Percentiles rank a stretch among this genome's conserved stretches.
Conservation (phyloP, 2,113 vertebrate species). For the Panthera uncia region DNA sequence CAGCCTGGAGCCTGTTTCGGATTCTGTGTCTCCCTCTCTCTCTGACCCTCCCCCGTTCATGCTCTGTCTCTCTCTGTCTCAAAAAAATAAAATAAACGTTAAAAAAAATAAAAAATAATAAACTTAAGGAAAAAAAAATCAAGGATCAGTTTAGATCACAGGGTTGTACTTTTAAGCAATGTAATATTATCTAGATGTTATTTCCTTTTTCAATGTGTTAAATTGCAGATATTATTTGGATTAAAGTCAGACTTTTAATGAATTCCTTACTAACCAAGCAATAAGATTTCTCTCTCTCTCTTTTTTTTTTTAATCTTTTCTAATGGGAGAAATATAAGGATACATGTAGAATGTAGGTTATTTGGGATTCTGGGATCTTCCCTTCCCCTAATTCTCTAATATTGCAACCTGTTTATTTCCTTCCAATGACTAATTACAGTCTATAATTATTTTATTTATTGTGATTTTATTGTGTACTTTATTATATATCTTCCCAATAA, state of each 20-base stretch:
- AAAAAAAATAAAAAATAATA: too few relatives aligned
- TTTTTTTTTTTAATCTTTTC: background rate
- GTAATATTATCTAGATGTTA: slow-evolving; percentile 26
- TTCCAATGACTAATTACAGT: background rate
- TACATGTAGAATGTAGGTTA: background rate
- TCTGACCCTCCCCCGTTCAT: too few relatives aligned
- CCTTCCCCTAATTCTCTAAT: background rate
- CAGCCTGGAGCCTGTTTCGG: too few relatives aligned
- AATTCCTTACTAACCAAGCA: slow-evolving; percentile 1
- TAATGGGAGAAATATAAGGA: background rate
- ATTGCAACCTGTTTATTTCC: background rate
- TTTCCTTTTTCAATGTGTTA: background rate
- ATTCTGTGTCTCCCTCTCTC: too few relatives aligned
- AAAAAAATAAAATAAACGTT: too few relatives aligned
- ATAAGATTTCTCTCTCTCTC: background rate
- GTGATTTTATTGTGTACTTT: background rate
- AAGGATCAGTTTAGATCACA: slow-evolving; percentile 33
- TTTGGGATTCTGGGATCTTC: background rate
- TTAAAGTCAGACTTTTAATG: slow-evolving; percentile 22
- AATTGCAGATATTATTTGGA: background rate
- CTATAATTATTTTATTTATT: slow-evolving; percentile 37
- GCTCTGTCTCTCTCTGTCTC: too few relatives aligned
- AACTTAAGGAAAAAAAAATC: too few relatives aligned
- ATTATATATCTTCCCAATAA: background rate
- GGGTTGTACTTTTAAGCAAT: slow-evolving; percentile 21